phyloP scores from a whole-genome alignment of 1,140 invertebrate genomes.

The Pogonomyrmex barbatus region DNA sequence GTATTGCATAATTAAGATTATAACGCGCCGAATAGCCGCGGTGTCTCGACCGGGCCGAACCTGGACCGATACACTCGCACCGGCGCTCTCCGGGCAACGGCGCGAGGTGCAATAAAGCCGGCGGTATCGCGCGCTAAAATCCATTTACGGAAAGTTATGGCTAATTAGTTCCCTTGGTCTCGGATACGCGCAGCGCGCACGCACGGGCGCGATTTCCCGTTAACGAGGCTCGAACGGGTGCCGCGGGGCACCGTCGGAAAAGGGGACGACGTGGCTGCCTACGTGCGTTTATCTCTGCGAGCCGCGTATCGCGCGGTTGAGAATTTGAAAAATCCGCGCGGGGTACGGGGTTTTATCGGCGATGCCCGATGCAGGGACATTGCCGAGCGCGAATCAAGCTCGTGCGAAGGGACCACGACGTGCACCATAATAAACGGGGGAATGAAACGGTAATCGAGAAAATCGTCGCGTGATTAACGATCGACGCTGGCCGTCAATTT shows the following conservation, averaged over 20 bases:
- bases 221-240: conserved; percentile 61
- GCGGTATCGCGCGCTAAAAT: conserved; percentile 64
- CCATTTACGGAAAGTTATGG: conserved; percentile 71
- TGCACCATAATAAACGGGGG: neutral
- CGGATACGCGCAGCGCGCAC: conserved; percentile 35
- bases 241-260: conserved; percentile 8
- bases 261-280: neutral
- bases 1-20: conserved; percentile 14
- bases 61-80: neutral
- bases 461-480: conserved; percentile 8
- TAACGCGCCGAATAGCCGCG: neutral
- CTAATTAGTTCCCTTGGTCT: conserved; percentile 68
- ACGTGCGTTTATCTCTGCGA: neutral
- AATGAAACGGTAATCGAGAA: neutral
- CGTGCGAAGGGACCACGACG: neutral
- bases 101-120: conserved; percentile 53
- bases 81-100: neutral
- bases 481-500: neutral
- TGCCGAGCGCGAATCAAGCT: neutral
- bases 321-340: conserved; percentile 13
- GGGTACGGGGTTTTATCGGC: neutral
- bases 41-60: neutral
- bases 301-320: neutral
- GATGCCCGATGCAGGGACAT: neutral
- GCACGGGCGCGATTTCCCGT: conserved; percentile 65